A percentile compares a stretch with the other conserved stretches of the same genome.
phyloP scores from a whole-genome alignment of 2,113 vertebrate species.

The Pantherophis guttatus region DNA sequence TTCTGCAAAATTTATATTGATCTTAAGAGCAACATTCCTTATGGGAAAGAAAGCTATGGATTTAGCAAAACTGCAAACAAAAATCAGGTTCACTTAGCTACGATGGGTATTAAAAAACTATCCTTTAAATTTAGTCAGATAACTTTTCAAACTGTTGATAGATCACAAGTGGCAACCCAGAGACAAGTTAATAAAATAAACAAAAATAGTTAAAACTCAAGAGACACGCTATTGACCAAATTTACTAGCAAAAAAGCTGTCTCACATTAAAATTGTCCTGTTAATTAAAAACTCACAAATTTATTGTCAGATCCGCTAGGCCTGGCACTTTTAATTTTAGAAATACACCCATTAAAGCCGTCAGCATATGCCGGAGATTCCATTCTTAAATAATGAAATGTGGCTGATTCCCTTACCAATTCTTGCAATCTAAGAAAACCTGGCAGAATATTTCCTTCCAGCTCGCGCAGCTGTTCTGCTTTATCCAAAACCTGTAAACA shows the following conservation, averaged over 20 bases:
- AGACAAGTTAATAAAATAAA: not conserved
- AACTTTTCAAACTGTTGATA: not conserved
- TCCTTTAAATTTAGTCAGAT: not conserved
- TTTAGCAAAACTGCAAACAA: not conserved
- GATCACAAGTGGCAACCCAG: not conserved
- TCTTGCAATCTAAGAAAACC: slow-evolving; percentile 93
- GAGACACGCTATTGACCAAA: not conserved
- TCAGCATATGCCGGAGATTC: fast-evolving
- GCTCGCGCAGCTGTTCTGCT: slow-evolving; percentile 88
- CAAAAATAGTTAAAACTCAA: not conserved
- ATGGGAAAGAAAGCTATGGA: not conserved
- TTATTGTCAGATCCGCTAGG: not conserved
- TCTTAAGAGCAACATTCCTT: slow-evolving; percentile 15
- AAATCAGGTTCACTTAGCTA: not conserved
- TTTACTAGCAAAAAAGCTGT: not conserved
- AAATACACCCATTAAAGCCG: not conserved
- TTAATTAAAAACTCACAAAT: not conserved
- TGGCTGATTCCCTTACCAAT: slow-evolving; percentile 76
- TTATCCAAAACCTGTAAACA: slow-evolving; percentile 87
- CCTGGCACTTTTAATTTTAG: not conserved
- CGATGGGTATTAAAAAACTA: not conserved
- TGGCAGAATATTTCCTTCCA: slow-evolving; percentile 88
- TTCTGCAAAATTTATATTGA: not conserved
- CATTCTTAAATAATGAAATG: not conserved
- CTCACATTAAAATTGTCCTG: not conserved